These are phyloP conservation scores for Cydia strobilella DNA, from an alignment of 1,140 invertebrate species.

Conservation along the genomic window DNA sequence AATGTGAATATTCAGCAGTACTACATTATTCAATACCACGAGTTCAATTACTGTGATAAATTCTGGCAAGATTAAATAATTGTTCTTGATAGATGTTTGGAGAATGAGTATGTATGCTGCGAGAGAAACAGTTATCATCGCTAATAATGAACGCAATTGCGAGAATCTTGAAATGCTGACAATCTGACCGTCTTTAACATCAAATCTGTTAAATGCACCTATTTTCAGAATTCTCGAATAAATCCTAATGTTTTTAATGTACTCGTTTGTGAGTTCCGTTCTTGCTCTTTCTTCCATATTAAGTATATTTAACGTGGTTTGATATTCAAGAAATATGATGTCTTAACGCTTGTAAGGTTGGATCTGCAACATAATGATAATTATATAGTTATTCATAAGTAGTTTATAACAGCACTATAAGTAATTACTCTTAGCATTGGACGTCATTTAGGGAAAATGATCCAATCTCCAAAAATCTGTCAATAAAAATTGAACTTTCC, in stretches of 20 bases:
- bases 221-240: constrained; percentile 43
- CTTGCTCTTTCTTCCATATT: neutral
- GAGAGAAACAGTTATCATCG: neutral
- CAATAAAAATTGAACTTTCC: too few relatives aligned
- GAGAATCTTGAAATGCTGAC: constrained; percentile 30
- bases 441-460: too few relatives aligned
- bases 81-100: constrained; percentile 23
- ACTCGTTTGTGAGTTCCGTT: constrained; percentile 45
- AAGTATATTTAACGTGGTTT: neutral
- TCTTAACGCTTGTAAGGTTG: neutral
- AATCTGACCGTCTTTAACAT: constrained; percentile 42
- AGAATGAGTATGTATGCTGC: neutral
- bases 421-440: too few relatives aligned
- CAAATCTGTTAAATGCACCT: constrained; percentile 47
- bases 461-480: too few relatives aligned
- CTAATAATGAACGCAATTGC: neutral
- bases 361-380: neutral
- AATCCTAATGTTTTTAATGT: constrained; percentile 40
- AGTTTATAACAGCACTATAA: too few relatives aligned
- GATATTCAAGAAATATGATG: neutral
- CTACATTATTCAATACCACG: constrained; percentile 34
- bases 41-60: constrained; percentile 38
- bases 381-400: too few relatives aligned
- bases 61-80: constrained; percentile 43
- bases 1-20: constrained; percentile 45